These are phyloP conservation scores for Xanthia icteritia DNA, from an alignment of 2,888 invertebrate species.

Conservation along the genomic window DNA sequence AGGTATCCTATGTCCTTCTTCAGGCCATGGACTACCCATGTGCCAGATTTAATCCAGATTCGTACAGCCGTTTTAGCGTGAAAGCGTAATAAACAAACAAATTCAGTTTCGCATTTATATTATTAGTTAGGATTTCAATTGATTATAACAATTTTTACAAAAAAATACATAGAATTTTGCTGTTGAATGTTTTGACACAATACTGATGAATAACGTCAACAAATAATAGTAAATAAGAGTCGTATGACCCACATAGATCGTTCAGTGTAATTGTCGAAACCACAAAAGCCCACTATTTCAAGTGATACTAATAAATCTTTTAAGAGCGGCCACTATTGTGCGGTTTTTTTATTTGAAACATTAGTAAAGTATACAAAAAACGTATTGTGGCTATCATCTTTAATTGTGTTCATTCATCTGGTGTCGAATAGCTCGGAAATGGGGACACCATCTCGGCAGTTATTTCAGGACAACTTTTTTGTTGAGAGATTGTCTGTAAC, in stretches of 20 bases:
- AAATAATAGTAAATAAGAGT: constrained; percentile 6
- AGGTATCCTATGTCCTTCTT: too few relatives aligned
- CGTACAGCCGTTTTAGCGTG: too few relatives aligned
- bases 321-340: constrained; percentile 45
- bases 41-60: too few relatives aligned
- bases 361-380: constrained; percentile 56
- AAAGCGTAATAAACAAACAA: too few relatives aligned
- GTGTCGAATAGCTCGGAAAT: constrained; percentile 42
- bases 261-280: constrained; percentile 26
- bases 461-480: constrained; percentile 20
- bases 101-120: too few relatives aligned
- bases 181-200: not conserved
- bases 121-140: too few relatives aligned
- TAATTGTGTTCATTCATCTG: constrained; percentile 57
- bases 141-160: too few relatives aligned
- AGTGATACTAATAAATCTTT: constrained; percentile 54
- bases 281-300: constrained; percentile 47
- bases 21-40: too few relatives aligned
- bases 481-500: not conserved
- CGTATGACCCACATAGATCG: constrained; percentile 33
- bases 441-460: constrained; percentile 27
- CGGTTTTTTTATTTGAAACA: constrained; percentile 48
- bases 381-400: constrained; percentile 51
- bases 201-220: constrained; percentile 1
- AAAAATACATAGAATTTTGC: not conserved